phyloP scores from a whole-genome alignment of 2,888 invertebrate genomes.

The Acanthosoma haemorrhoidale region DNA sequence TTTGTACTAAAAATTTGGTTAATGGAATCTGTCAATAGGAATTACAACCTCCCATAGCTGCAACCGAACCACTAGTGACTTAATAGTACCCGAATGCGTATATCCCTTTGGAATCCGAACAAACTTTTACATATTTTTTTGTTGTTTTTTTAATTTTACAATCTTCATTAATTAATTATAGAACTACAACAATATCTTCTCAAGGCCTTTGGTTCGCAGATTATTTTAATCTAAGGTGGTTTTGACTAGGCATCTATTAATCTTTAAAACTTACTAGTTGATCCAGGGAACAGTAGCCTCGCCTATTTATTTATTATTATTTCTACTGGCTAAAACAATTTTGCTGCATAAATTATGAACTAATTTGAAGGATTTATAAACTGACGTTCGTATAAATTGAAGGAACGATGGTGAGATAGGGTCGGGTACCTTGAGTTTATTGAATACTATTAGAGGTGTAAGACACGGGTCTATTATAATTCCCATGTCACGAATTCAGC shows the following conservation, averaged over 20 bases:
- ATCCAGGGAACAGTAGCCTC: no score
- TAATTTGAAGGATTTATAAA: no score
- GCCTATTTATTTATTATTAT: no score
- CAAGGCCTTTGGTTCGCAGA: neutral
- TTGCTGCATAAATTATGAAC: no score
- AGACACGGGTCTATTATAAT: no score
- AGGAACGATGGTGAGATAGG: no score
- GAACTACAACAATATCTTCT: neutral
- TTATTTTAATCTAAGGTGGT: neutral
- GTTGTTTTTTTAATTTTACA: neutral
- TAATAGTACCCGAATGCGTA: neutral
- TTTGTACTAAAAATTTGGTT: neutral
- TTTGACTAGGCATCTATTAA: neutral
- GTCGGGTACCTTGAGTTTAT: no score
- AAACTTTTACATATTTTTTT: neutral
- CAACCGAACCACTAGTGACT: slow-evolving; percentile 22
- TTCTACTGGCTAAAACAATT: no score
- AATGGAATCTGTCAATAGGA: slow-evolving; percentile 39
- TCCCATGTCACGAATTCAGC: no score
- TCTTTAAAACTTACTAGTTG: no score
- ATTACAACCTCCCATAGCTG: slow-evolving; percentile 37
- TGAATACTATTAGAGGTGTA: no score
- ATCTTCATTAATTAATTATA: neutral
- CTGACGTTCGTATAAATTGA: no score
- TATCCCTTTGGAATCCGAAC: neutral